These are phyloP conservation scores for Oreochromis niloticus DNA, from an alignment of 2,113 vertebrate genomes.

Conservation along the genomic window DNA sequence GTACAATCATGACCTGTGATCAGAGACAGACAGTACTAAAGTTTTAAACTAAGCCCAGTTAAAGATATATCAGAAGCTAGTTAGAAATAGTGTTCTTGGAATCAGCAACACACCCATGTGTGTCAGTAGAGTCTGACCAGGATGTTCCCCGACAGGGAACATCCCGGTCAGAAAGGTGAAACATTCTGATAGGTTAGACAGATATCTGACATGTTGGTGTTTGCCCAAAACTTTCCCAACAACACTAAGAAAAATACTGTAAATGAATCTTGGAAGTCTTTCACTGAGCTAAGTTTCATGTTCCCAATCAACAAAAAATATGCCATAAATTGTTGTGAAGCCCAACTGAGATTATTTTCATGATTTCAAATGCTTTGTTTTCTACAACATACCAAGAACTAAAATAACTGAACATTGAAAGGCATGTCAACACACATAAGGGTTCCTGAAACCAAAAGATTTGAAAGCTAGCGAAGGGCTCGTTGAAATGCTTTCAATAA, in stretches of 20 bases:
- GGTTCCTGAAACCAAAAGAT: neutral
- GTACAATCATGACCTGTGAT: neutral
- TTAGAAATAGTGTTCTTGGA: slow-evolving; percentile 3
- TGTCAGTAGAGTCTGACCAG: slow-evolving; percentile 4
- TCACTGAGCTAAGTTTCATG: neutral
- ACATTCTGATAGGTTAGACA: slow-evolving; percentile 45
- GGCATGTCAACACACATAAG: neutral
- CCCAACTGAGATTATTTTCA: neutral
- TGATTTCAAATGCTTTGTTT: neutral
- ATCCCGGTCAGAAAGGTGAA: slow-evolving; percentile 29
- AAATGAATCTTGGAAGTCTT: slow-evolving; percentile 3
- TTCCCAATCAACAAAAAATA: neutral
- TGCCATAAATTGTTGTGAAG: neutral
- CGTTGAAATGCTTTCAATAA: neutral
- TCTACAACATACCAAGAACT: neutral
- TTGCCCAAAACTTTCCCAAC: slow-evolving; percentile 31
- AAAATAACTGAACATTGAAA: neutral
- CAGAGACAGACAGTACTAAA: neutral
- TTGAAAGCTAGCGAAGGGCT: neutral
- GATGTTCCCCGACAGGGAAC: neutral
- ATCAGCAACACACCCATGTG: neutral
- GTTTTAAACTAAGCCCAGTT: neutral
- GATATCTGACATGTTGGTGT: slow-evolving; percentile 26
- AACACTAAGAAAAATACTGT: neutral
- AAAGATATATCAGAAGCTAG: neutral